Percentiles rank a stretch among this genome's conserved stretches.
Evolutionary conservation across 2,888 invertebrate species (phyloP).

Genomic region (Andricus curvator): DNA sequence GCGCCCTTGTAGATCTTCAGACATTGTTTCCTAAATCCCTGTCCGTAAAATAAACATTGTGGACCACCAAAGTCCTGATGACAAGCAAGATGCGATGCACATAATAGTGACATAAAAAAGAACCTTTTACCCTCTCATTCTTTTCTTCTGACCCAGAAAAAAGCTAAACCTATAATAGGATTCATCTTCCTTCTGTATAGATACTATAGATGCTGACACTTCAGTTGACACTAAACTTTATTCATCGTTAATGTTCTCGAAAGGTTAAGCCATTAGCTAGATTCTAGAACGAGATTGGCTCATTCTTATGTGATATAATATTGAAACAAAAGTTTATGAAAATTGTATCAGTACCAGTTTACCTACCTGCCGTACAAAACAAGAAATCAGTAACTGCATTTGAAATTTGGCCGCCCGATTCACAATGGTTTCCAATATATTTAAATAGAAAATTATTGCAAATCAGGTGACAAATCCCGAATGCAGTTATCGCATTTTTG

Average conservation of each 20-base stretch:
- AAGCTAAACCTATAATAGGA: slow-evolving; percentile 14
- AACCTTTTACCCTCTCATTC: slow-evolving; percentile 18
- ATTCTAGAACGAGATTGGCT: neutral
- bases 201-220: neutral
- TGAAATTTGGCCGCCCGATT: no score
- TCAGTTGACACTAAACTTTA: neutral
- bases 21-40: slow-evolving; percentile 37
- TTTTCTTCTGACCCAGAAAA: slow-evolving; percentile 19
- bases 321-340: no score
- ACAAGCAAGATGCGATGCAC: slow-evolving; percentile 30
- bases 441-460: no score
- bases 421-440: no score
- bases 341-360: no score
- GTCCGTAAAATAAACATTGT: slow-evolving; percentile 34
- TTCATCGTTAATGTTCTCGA: neutral
- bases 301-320: no score
- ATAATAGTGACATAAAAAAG: slow-evolving; percentile 19
- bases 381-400: no score
- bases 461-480: no score
- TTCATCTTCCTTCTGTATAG: neutral
- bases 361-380: no score
- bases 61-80: slow-evolving; percentile 34
- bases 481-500: no score
- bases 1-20: slow-evolving; percentile 35
- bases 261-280: neutral